Evolutionary conservation across 2,888 invertebrate species (phyloP).

Genomic region (Rhimphoctona megacephalus): DNA sequence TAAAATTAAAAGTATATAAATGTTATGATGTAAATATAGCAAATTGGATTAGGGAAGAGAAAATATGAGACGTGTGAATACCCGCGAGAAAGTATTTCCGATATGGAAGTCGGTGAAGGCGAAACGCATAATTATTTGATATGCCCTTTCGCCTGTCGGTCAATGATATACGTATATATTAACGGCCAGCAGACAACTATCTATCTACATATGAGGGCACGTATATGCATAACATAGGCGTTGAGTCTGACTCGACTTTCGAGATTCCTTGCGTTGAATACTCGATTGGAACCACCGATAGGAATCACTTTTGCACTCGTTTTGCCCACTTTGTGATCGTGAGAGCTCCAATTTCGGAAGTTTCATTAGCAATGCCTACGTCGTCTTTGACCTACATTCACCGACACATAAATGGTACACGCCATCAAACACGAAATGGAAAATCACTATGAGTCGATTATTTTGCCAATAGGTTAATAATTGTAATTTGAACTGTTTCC

Average conservation of each 20-base stretch:
- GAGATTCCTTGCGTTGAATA: conserved; percentile 63
- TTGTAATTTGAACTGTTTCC: not conserved
- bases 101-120: conserved; percentile 66
- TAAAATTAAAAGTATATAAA: conserved; percentile 14
- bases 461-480: not conserved
- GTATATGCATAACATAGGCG: not conserved
- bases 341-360: conserved; percentile 20
- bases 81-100: conserved; percentile 59
- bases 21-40: conserved; percentile 7
- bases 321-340: conserved; percentile 45
- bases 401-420: not conserved
- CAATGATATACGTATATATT: not conserved
- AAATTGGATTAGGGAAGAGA: conserved; percentile 37
- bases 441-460: not conserved
- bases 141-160: conserved; percentile 17
- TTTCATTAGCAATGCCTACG: conserved; percentile 40
- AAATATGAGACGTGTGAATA: conserved; percentile 23
- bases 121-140: conserved; percentile 37
- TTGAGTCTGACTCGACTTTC: conserved; percentile 60
- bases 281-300: conserved; percentile 69
- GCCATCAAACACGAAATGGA: not conserved
- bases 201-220: not conserved
- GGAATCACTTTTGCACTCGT: conserved; percentile 76
- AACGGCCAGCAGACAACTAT: not conserved
- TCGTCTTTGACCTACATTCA: conserved; percentile 35